Evolutionary conservation across 2,113 vertebrate species (phyloP).

Genomic region (Esox niger): DNA sequence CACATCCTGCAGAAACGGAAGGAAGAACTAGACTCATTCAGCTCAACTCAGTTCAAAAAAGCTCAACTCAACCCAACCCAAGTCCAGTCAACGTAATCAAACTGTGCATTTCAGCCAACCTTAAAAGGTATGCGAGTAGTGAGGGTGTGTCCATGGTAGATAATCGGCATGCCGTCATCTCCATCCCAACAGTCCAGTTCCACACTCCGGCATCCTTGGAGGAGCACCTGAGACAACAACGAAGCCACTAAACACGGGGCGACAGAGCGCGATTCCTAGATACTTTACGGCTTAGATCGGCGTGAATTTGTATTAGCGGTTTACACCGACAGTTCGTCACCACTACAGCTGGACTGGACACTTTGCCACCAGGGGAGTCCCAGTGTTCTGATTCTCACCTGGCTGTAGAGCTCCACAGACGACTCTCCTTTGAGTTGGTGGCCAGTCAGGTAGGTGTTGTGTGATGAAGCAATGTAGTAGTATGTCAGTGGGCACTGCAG

Average conservation of each 20-base stretch:
- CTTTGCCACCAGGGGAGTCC: too few relatives aligned
- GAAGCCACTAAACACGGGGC: too few relatives aligned
- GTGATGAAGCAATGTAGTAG: conserved; percentile 97
- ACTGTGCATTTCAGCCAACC: conserved; percentile 65
- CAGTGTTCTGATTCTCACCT: conserved; percentile 79
- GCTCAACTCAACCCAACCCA: too few relatives aligned
- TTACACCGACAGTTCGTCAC: too few relatives aligned
- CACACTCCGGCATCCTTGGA: conserved; percentile 94
- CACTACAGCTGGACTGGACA: too few relatives aligned
- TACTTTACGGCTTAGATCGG: neutral
- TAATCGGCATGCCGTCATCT: conserved; percentile 95
- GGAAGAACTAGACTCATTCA: neutral
- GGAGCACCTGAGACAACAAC: conserved; percentile 64
- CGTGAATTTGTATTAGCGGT: neutral
- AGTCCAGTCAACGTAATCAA: neutral
- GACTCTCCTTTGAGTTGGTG: conserved; percentile 99
- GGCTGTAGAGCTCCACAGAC: conserved; percentile 96
- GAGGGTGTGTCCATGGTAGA: conserved; percentile 97
- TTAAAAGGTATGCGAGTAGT: conserved; percentile 98
- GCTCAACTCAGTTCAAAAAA: too few relatives aligned
- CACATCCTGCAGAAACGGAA: conserved; percentile 80
- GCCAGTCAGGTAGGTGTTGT: conserved; percentile 97
- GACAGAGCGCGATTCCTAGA: conserved; percentile 62
- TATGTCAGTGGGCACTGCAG: conserved; percentile 90
- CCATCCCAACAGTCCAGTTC: conserved; percentile 99